These are phyloP conservation scores for Sturnira hondurensis DNA, from an alignment of 2,113 vertebrate genomes.

Conservation along the genomic window DNA sequence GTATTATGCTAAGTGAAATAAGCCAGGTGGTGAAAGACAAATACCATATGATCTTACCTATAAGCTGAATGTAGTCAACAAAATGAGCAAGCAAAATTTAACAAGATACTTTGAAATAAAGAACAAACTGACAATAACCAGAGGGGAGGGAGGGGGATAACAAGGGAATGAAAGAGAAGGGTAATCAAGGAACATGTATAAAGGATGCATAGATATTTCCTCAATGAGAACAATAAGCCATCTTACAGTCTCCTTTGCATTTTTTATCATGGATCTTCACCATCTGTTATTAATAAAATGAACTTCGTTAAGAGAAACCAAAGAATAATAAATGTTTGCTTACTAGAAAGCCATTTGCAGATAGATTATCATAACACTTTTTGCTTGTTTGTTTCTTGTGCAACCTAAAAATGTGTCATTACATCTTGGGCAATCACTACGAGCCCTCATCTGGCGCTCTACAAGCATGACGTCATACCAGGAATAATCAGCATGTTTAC, in stretches of 20 bases:
- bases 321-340: constrained; percentile 9
- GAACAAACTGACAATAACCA: no score
- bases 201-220: constrained; percentile 12
- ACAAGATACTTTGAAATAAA: no score
- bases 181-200: no score
- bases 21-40: no score
- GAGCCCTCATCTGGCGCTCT: constrained; percentile 4
- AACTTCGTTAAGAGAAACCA: neutral
- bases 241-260: neutral
- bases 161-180: no score
- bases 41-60: no score
- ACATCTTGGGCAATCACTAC: neutral
- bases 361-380: neutral
- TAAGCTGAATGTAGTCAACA: no score
- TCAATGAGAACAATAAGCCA: neutral
- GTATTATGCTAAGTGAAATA: no score
- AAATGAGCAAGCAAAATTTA: no score
- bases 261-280: neutral
- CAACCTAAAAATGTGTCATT: neutral
- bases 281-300: neutral
- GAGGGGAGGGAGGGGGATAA: no score
- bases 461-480: neutral
- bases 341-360: neutral
- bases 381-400: neutral
- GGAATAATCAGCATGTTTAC: constrained; percentile 47